A percentile compares a stretch with the other conserved stretches of the same genome.
These are phyloP conservation scores for Cosmia pyralina DNA, from an alignment of 2,888 invertebrate species.

Conservation along the genomic window DNA sequence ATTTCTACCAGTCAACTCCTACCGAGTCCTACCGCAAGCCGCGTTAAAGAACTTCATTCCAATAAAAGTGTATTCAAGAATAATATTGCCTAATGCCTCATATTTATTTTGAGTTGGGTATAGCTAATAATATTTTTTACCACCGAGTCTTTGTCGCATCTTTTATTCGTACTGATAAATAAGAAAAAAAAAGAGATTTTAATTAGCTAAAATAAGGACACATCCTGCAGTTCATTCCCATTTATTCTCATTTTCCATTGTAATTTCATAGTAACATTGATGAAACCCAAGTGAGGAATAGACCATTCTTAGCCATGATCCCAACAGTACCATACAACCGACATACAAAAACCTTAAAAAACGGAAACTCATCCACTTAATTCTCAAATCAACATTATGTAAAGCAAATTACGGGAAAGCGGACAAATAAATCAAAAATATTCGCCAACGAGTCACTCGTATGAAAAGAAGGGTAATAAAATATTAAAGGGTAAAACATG, in stretches of 20 bases:
- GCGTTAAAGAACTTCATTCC: too few species aligned
- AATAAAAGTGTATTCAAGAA: neutral
- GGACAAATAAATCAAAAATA: constrained; percentile 66
- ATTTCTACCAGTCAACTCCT: too few species aligned
- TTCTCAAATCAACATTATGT: constrained; percentile 65
- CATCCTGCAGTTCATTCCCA: neutral
- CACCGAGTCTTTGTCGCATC: neutral
- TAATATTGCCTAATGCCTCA: neutral
- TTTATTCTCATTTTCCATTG: neutral
- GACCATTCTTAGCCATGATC: neutral
- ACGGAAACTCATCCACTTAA: constrained; percentile 61
- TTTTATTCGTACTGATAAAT: neutral
- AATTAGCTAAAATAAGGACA: neutral
- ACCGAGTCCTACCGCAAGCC: too few species aligned
- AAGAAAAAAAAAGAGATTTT: neutral
- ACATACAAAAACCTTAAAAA: constrained; percentile 44
- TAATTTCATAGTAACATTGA: neutral
- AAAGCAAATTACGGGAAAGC: constrained; percentile 64
- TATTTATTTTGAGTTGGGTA: neutral
- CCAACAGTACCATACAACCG: neutral
- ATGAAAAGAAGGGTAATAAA: constrained; percentile 70
- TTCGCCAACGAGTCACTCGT: constrained; percentile 59
- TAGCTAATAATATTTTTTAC: neutral
- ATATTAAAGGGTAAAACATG: constrained; percentile 75
- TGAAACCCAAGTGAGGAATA: neutral